These are phyloP conservation scores for Rhodinocichla rosea DNA, from an alignment of 2,113 vertebrate genomes.

Conservation along the genomic window DNA sequence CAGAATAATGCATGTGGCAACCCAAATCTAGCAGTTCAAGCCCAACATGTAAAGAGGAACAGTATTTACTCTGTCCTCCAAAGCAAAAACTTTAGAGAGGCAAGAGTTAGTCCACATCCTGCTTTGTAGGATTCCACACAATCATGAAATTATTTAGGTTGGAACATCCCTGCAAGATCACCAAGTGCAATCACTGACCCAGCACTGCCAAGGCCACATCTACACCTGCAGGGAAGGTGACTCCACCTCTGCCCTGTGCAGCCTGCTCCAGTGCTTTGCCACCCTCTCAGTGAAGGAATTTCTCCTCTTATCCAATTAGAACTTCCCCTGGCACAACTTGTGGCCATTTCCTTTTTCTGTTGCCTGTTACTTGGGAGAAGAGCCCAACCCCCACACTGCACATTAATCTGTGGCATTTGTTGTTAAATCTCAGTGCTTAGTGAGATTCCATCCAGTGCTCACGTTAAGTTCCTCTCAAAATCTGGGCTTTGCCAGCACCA, in stretches of 20 bases:
- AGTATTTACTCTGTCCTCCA: neutral
- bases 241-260: neutral
- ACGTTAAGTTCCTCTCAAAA: neutral
- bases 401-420: neutral
- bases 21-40: neutral
- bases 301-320: neutral
- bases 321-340: neutral
- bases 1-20: neutral
- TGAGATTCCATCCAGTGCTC: neutral
- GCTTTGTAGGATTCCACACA: neutral
- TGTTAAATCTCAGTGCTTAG: neutral
- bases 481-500: neutral
- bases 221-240: neutral
- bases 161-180: neutral
- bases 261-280: neutral
- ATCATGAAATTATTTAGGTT: neutral
- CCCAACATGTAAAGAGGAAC: neutral
- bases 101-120: neutral
- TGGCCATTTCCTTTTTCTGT: neutral
- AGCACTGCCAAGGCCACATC: neutral
- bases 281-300: neutral
- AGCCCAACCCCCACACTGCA: neutral
- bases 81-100: neutral
- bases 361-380: neutral
- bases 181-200: neutral